Evolutionary conservation across 2,797 vertebrate genomes (phyloP).

Genomic region (Melanotaenia boesemani): DNA sequence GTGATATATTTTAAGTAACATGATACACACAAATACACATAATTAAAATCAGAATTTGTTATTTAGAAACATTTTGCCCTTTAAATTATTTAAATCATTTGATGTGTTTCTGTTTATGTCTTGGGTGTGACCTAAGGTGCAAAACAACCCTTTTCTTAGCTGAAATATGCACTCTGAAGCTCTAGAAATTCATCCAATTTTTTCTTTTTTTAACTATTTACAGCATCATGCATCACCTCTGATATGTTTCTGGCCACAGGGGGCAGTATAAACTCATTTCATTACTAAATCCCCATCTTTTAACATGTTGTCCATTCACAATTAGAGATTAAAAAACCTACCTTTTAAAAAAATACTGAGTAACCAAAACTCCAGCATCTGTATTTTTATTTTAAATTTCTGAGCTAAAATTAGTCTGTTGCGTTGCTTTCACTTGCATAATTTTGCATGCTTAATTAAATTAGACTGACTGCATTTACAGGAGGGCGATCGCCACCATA

Average conservation of each 20-base stretch:
- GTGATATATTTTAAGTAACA: neutral
- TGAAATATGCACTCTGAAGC: constrained; percentile 33
- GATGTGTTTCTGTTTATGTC: constrained; percentile 23
- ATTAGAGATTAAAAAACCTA: constrained; percentile 1
- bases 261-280: constrained; percentile 15
- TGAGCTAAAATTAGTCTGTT: constrained; percentile 64
- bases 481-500: constrained; percentile 68
- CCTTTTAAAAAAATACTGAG: constrained; percentile 3
- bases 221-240: constrained; percentile 8
- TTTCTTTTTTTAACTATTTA: constrained; percentile 20
- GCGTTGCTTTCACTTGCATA: constrained; percentile 73
- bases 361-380: constrained; percentile 49
- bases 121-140: neutral
- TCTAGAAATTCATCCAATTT: constrained; percentile 12
- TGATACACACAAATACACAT: neutral
- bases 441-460: constrained; percentile 74
- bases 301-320: neutral
- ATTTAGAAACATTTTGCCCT: constrained; percentile 12
- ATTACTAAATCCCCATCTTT: constrained; percentile 12
- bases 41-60: constrained; percentile 16
- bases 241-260: constrained; percentile 21
- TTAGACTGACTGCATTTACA: constrained; percentile 74
- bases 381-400: constrained; percentile 55
- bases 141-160: constrained; percentile 13
- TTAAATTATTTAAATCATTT: constrained; percentile 12